A percentile compares a stretch with the other conserved stretches of the same genome.
These are phyloP conservation scores for Formica exsecta DNA, from an alignment of 1,140 invertebrate species.

Conservation along the genomic window DNA sequence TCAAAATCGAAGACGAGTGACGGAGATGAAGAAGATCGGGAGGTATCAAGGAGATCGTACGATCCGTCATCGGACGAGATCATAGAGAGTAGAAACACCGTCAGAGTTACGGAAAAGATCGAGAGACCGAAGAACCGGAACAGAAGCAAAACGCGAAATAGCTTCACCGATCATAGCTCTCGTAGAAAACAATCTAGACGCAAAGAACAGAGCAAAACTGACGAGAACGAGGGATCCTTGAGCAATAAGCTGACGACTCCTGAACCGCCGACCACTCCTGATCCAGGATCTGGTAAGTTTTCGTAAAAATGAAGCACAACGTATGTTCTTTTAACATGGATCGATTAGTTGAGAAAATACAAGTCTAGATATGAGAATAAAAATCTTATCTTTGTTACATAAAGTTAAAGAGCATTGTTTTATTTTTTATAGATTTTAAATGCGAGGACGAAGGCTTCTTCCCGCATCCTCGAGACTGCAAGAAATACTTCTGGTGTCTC, in stretches of 20 bases:
- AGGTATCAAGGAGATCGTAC: constrained; percentile 67
- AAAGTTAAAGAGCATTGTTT: neutral
- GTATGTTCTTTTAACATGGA: neutral
- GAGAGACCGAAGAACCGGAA: constrained; percentile 56
- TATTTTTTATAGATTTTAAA: constrained; percentile 90
- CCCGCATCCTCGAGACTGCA: constrained; percentile 96
- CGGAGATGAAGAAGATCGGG: constrained; percentile 71
- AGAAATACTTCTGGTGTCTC: constrained; percentile 98
- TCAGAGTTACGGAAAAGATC: constrained; percentile 54
- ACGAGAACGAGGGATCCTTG: constrained; percentile 63
- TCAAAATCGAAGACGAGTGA: constrained; percentile 48
- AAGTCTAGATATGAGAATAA: too few relatives aligned
- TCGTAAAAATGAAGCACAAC: neutral
- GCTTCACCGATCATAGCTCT: constrained; percentile 2
- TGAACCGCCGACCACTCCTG: constrained; percentile 95
- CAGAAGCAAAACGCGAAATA: constrained; percentile 44
- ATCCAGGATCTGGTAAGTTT: constrained; percentile 92
- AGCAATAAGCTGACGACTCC: constrained; percentile 90
- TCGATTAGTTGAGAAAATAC: neutral
- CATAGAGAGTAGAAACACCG: constrained; percentile 73
- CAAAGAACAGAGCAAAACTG: constrained; percentile 19
- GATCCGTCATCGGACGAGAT: constrained; percentile 65
- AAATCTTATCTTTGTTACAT: neutral
- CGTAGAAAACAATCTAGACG: constrained; percentile 72
- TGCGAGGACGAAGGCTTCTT: constrained; percentile 98